phyloP scores from a whole-genome alignment of 2,797 vertebrate species.

The Microtus agrestis region DNA sequence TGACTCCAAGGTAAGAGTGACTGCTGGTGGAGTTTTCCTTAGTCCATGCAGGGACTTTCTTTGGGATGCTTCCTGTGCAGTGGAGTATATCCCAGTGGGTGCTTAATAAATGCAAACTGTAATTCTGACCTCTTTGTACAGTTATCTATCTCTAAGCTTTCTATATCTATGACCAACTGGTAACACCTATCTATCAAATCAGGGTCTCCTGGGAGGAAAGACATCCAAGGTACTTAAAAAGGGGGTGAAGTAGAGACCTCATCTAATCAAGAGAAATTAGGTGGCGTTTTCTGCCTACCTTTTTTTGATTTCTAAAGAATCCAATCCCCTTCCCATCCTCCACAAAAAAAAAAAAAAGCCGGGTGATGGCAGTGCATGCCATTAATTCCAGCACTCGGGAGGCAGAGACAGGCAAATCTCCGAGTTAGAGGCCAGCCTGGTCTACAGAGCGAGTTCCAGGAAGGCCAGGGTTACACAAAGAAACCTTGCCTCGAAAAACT shows the following conservation, averaged over 20 bases:
- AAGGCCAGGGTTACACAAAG: neutral
- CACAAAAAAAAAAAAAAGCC: neutral
- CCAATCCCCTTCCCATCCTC: neutral
- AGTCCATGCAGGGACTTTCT: neutral
- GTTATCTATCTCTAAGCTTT: constrained; percentile 14
- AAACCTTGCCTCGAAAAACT: neutral
- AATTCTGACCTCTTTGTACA: constrained; percentile 29
- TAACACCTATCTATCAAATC: neutral
- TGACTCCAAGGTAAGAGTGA: neutral
- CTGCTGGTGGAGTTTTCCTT: neutral
- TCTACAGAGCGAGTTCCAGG: neutral
- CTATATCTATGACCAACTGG: neutral
- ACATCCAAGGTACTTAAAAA: neutral
- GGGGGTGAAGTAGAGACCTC: neutral
- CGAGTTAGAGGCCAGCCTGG: neutral
- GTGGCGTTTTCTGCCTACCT: neutral
- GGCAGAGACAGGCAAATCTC: neutral
- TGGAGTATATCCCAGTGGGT: neutral
- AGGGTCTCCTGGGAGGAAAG: neutral
- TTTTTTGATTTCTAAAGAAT: neutral
- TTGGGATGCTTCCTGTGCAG: neutral
- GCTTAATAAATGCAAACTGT: constrained; percentile 71
- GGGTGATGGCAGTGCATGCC: neutral
- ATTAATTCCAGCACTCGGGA: neutral
- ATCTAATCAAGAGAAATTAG: neutral